Percentiles rank a stretch among this genome's conserved stretches.
phyloP scores from a whole-genome alignment of 2,888 invertebrate species.

The Anorthoa munda region DNA sequence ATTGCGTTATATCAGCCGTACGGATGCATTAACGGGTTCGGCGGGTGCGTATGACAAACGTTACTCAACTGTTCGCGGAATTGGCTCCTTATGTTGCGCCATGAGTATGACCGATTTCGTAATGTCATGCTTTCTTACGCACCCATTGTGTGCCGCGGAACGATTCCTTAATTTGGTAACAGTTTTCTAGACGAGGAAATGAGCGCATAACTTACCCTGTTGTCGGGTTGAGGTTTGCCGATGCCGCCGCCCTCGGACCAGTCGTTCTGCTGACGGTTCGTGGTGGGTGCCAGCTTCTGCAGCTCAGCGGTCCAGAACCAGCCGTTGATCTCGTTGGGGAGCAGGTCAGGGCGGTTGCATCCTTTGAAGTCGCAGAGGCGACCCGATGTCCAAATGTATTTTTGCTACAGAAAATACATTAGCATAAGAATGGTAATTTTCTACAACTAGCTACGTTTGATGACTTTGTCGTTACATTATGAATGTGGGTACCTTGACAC shows the following conservation, averaged over 20 bases:
- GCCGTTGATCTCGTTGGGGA: slow-evolving; percentile 95
- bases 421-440: slow-evolving; percentile 30
- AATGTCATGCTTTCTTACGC: slow-evolving; percentile 76
- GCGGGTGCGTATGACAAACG: slow-evolving; percentile 80
- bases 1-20: slow-evolving; percentile 82
- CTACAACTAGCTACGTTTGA: slow-evolving; percentile 2
- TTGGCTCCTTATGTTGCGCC: slow-evolving; percentile 78
- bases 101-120: slow-evolving; percentile 78
- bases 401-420: slow-evolving; percentile 89
- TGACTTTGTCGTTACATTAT: slow-evolving; percentile 38
- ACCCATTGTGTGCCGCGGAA: slow-evolving; percentile 66
- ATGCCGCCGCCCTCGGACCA: slow-evolving; percentile 97
- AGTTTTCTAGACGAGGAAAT: slow-evolving; percentile 50
- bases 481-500: slow-evolving; percentile 59
- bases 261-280: slow-evolving; percentile 95
- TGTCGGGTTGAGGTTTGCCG: slow-evolving; percentile 96
- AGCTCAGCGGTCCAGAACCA: slow-evolving; percentile 98
- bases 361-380: slow-evolving; percentile 97
- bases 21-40: slow-evolving; percentile 74
- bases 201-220: slow-evolving; percentile 89
- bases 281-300: slow-evolving; percentile 96
- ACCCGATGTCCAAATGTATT: slow-evolving; percentile 98
- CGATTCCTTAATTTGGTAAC: slow-evolving; percentile 59
- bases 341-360: slow-evolving; percentile 96
- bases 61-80: slow-evolving; percentile 85